Evolutionary conservation across 2,797 vertebrate species (phyloP).

Genomic region (Sylvia borin): DNA sequence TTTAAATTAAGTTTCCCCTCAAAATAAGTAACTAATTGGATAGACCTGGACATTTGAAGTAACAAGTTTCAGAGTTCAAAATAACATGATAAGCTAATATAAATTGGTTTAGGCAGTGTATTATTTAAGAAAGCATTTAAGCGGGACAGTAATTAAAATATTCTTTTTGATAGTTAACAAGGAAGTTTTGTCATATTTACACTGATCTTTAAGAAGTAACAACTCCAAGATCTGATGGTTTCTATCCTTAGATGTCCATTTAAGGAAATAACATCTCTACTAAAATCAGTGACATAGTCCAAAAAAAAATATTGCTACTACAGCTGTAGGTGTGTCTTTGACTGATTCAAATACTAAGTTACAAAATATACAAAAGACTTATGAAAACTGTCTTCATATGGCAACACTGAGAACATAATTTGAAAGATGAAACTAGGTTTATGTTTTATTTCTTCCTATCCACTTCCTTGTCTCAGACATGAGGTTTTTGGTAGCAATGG

Average conservation of each 20-base stretch:
- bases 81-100: background rate
- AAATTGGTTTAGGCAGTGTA: background rate
- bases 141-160: background rate
- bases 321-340: background rate
- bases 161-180: background rate
- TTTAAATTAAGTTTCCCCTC: background rate
- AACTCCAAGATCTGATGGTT: background rate
- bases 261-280: background rate
- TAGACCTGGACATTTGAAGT: background rate
- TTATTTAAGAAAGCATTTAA: background rate
- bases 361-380: background rate
- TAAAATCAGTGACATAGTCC: background rate
- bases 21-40: background rate
- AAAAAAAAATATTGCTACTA: background rate
- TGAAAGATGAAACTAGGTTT: background rate
- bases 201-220: background rate
- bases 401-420: background rate
- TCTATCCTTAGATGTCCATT: background rate
- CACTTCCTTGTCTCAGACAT: background rate
- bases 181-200: background rate
- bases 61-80: background rate
- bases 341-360: background rate
- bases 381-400: background rate
- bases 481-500: background rate
- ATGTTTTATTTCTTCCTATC: background rate